Evolutionary conservation across 2,888 invertebrate genomes (phyloP), one percentile per base, ranked within the genome.

Genomic region (Coleophora flavipennella): DNA sequence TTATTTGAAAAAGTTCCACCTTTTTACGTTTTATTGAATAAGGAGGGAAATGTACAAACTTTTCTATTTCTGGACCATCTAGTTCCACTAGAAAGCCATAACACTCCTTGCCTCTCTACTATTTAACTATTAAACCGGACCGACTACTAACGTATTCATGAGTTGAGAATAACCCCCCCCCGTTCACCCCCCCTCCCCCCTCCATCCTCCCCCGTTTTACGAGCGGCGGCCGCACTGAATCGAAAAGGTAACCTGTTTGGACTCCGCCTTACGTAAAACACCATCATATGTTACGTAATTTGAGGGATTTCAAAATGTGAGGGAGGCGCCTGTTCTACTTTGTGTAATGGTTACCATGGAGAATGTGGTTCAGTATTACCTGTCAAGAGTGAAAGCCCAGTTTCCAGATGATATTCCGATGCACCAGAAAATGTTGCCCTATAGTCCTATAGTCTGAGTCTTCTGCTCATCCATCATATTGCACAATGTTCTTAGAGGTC

Each of bases 131-230:
- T 80, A 73, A 81, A 72, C 64, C 59, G 62, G 65, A 61, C 67
- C 63, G 56, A 55, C 56, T 59, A 64, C 72, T 83, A 76, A 78
- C 73, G 68, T 80, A 81, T 81, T 81, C 81, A 83, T 81, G 81
- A 75, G 70, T 69, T 57, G 72, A 72, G 72, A 73, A 73, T 69
- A 67, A 62, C 66, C 66, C 20, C 20, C n/a, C n/a, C n/a, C n/a
- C n/a, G n/a, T n/a, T n/a, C n/a, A n/a, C n/a, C n/a, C n/a, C n/a
- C n/a, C n/a, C n/a, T n/a, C n/a, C n/a, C n/a, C n/a, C n/a, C n/a
- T n/a, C n/a, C n/a, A n/a, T n/a, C n/a, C n/a, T n/a, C n/a, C 67
- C 57, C 62, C 64, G 68, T 71, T 80, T 81, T 80, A 80, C 78
- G 77, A 75, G 64, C 67, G 60, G 61, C 64, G 67, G 68, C 71